phyloP scores from a whole-genome alignment of 92 coral and sea anemone genomes.

The Scolanthus callimorphus region DNA sequence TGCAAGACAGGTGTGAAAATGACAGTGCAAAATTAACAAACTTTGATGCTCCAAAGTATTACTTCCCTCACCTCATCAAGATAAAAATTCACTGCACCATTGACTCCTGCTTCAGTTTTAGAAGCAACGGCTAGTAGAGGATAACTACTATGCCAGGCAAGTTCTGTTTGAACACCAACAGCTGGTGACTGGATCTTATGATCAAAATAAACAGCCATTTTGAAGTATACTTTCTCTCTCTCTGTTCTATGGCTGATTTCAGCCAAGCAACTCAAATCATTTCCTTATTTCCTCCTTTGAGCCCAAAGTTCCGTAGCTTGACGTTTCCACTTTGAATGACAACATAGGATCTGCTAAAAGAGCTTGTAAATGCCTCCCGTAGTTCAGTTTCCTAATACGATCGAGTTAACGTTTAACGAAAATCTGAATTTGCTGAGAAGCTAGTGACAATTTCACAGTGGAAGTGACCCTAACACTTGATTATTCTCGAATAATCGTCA shows the following conservation, averaged over 20 bases:
- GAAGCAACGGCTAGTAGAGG: constrained; percentile 94
- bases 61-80: constrained; percentile 79
- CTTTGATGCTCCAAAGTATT: not conserved
- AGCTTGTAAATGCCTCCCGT: not conserved
- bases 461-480: not conserved
- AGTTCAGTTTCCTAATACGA: not conserved
- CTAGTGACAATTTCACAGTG: not conserved
- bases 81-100: constrained; percentile 88
- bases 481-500: no score
- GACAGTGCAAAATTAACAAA: no score
- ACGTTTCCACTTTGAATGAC: no score
- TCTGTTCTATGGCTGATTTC: no score
- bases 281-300: no score
- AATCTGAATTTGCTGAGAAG: not conserved
- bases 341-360: no score
- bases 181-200: constrained; percentile 89
- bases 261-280: no score
- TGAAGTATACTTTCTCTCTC: not conserved
- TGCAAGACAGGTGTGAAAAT: not conserved
- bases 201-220: constrained; percentile 98
- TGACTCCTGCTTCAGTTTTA: constrained; percentile 78
- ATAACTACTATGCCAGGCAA: constrained; percentile 88
- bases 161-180: constrained; percentile 81
- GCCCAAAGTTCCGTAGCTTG: no score
- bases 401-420: not conserved